Base-by-base conservation (phyloP, 92 coral and sea anemone genomes). In the Isaurus tuberculatus region DNA sequence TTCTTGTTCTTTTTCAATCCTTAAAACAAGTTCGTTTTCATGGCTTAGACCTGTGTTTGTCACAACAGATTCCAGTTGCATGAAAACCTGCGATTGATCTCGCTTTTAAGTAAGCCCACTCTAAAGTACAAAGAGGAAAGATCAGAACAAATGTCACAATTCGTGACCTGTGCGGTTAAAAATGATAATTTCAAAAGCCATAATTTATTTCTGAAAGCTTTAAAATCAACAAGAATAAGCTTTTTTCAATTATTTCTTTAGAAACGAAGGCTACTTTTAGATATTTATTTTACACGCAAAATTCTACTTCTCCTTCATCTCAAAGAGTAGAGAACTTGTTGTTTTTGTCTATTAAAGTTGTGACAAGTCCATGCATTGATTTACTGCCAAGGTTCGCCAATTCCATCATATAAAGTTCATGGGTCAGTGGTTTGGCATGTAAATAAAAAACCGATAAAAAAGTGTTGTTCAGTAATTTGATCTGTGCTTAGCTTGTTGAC, bases 381-480 rank as follows among this genome's bases (percentile, higher is more conserved):
- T 57, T 74, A 3, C 30, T n/a, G 46, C 28, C 46, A 14, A 57
- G 33, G 19, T 6, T 29, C 0, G 60, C 25, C 29, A 57, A 72
- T 8, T 55, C 8, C 8, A n/a, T n/a, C n/a, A n/a, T n/a, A n/a
- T 55, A 26, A n/a, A 55, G 63, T 55, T 25, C 63, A 55, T 27
- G 53, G 82, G 70, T 77, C 82, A 77, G 1, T 25, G 23, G 7
- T n/a, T 36, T 32, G 70, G 70, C 20, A 77, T 77, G 70, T 32
- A 40, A 8, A 74, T 74, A 23, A 33, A 11, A 36, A 33, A 29
- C 19, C 51, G 43, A 77, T 32, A 22, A 34, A 44, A 51, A 43
- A 36, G 33, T 36, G 55, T 77, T 77, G 22, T 77, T 43, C 68
- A 55, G 82, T 20, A 77, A 77, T 23, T n/a, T 19, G 82, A 77